Evolutionary conservation across 2,797 vertebrate genomes (phyloP).

Genomic region (Megalops cyprinoides): DNA sequence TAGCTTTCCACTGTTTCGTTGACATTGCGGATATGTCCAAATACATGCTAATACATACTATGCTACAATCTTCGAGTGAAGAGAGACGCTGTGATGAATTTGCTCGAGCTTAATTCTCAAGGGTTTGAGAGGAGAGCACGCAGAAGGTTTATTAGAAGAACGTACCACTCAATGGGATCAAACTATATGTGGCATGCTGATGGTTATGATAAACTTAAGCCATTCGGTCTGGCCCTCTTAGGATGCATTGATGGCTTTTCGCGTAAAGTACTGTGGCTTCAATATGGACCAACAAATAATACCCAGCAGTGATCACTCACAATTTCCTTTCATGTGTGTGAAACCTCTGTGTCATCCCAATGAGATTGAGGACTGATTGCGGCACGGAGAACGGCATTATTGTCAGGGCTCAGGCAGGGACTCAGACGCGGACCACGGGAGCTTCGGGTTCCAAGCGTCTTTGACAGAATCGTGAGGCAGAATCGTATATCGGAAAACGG

Average conservation of each 20-base stretch:
- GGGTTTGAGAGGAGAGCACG: slow-evolving; percentile 28
- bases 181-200: slow-evolving; percentile 46
- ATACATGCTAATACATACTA: too few species aligned
- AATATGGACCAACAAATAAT: slow-evolving; percentile 47
- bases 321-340: slow-evolving; percentile 19
- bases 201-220: slow-evolving; percentile 40
- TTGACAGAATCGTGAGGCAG: too few species aligned
- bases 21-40: too few species aligned
- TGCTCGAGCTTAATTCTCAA: slow-evolving; percentile 42
- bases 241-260: slow-evolving; percentile 49
- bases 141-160: slow-evolving; percentile 43
- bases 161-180: slow-evolving; percentile 42
- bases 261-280: slow-evolving; percentile 40
- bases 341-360: slow-evolving; percentile 25
- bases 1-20: too few species aligned
- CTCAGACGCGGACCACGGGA: too few species aligned
- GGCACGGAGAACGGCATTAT: slow-evolving; percentile 37
- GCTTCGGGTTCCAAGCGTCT: too few species aligned
- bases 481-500: too few species aligned
- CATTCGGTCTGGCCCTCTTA: slow-evolving; percentile 36
- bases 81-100: slow-evolving; percentile 37
- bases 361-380: slow-evolving; percentile 36
- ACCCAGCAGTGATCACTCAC: slow-evolving; percentile 41
- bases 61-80: slow-evolving; percentile 32
- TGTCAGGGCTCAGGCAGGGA: too few species aligned